Percentiles rank a stretch among this genome's conserved stretches.
Conservation (phyloP, 2,113 vertebrate genomes). For the Scytalopus superciliaris region DNA sequence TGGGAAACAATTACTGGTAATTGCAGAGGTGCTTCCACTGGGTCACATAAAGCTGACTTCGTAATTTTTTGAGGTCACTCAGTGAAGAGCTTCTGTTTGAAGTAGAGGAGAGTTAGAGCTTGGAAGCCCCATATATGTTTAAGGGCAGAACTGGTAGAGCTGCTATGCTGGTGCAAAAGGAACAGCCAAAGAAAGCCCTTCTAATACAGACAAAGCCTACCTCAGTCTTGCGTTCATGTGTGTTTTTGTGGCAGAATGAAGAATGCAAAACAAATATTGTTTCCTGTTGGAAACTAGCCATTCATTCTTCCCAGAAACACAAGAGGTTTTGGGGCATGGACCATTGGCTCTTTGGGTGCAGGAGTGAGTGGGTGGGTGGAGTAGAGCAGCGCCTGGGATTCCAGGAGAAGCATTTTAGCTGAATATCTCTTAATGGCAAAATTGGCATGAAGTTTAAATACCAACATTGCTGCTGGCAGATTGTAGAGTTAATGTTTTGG, state of each 20-base stretch:
- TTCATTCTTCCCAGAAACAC: not conserved
- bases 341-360: rapidly evolving
- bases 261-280: not conserved
- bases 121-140: not conserved
- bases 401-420: not conserved
- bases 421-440: not conserved
- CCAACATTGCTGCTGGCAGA: not conserved
- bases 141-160: not conserved
- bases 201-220: not conserved
- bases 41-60: not conserved
- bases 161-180: not conserved
- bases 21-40: not conserved
- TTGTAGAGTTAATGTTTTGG: not conserved
- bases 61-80: not conserved
- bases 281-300: not conserved
- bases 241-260: not conserved
- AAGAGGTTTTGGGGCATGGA: not conserved
- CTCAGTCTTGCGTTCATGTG: rapidly evolving
- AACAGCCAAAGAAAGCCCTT: not conserved
- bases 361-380: not conserved
- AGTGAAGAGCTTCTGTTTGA: not conserved
- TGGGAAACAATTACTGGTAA: not conserved
- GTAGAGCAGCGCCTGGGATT: not conserved
- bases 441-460: not conserved
- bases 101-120: not conserved